Base-by-base conservation (phyloP, 2,888 invertebrate species). In the Zaprionus lineosus region DNA sequence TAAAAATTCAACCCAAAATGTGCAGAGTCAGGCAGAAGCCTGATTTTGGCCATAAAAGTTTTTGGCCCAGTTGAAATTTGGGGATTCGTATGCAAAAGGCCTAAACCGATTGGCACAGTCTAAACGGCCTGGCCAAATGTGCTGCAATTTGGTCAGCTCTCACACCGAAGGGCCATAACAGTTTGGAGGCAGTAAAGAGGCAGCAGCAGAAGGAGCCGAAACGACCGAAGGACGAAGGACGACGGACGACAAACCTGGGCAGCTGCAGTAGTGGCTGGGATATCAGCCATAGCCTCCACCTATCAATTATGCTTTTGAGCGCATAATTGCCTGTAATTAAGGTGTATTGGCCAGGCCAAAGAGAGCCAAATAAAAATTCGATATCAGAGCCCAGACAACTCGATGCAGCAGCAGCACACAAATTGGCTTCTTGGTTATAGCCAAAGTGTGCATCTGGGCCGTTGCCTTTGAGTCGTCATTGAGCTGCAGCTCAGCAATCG, bases 271-370 rank as follows among this genome's bases (percentile, higher is more conserved):
- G n/a, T n/a, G n/a, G n/a, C n/a, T n/a, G n/a, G n/a, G n/a, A n/a
- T 14, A 4, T 33, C 33, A 26, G 15, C 41, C 21, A 12, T n/a
- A 33, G 12, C 44, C 18, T n/a, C 14, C 44, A 33, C 8, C 62
- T 84, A 85, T 79, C 76, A 85, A 68, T 85, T 79, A 79, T 79
- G 78, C 78, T 79, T 79, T 79, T 79, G 81, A 85, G 77, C 81
- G 58, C 84, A 85, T 83, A 79, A 83, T 83, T 85, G 85, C 69
- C 76, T 65, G 81, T 79, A 85, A 79, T 79, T 85, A 79, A 85
- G 85, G 78, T 68, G 77, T 74, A 82, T 84, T 74, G 73, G 48
- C 48, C 64, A 15, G 46, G 58, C 48, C 66, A 37, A 58, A 26
- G 29, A 51, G 58, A 34, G 33, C 39, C 53, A 82, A 78, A 74